Evolutionary conservation across 2,113 vertebrate species (phyloP), one percentile per base, ranked within the genome.

Genomic region (Ovis canadensis): DNA sequence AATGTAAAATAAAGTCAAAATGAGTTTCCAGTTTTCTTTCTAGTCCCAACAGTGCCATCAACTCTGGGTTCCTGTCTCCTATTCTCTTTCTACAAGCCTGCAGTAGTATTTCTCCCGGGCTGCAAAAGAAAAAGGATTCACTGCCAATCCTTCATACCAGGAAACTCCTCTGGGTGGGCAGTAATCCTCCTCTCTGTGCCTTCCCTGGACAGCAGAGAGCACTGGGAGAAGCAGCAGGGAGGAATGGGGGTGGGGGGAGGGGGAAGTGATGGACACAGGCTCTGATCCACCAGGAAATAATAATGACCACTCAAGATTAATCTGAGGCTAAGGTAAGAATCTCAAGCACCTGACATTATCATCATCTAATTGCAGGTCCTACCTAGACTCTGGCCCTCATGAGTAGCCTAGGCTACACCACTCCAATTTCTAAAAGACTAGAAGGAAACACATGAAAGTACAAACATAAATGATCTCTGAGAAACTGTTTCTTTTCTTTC

Each of bases 401-500:
- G n/a, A 48, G 36, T 1, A 45, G 7, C 48, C 45, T 8, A 59
- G 36, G 25, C 15, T 23, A 74, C 0, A 55, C 3, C 4, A 9
- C 0, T 27, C 17, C 8, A 74, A 45, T 84, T 82, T 88, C 3
- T 84, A 74, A 80, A 94, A 86, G 25, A 19, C 21, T 31, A 25
- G 54, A 77, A 88, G 25, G 14, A 87, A 64, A 91, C 3, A 91
- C 7, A 84, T 62, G 23, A 89, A 88, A 94, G 83, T 57, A 88
- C 29, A 85, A 93, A 54, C n/a, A 94, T 8, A 9, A 67, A 52
- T 54, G 29, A 27, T 90, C 40, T 92, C 86, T 59, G 13, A 74
- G 55, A 94, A 45, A 71, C 1, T 82, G 54, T 54, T 89, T 97
- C 59, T 81, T 48, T 97, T 92, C 43, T 74, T 95, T 60, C 23